Conservation (phyloP, 2,113 vertebrate genomes). For the Sminthopsis crassicaudata region DNA sequence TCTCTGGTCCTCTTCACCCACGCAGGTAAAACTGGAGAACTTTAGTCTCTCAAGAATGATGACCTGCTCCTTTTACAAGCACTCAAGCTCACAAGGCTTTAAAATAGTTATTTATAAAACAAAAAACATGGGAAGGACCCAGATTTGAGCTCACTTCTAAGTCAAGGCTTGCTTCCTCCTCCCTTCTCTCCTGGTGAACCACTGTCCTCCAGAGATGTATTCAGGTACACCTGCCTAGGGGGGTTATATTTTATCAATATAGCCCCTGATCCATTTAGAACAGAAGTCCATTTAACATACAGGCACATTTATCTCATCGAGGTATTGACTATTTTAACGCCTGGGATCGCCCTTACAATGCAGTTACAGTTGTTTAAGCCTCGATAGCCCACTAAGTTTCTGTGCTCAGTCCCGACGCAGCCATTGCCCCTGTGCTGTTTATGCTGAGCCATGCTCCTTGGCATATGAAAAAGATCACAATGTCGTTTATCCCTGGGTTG, state of each 20-base stretch:
- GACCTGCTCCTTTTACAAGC: not conserved
- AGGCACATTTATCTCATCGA: not conserved
- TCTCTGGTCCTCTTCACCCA: not conserved
- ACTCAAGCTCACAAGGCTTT: not conserved
- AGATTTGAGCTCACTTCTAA: not conserved
- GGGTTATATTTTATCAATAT: not conserved
- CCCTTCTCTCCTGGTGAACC: not conserved
- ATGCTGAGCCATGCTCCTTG: not conserved
- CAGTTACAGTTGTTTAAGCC: not conserved
- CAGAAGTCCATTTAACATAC: not conserved
- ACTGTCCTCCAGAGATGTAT: not conserved
- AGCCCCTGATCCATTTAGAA: not conserved
- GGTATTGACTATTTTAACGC: not conserved
- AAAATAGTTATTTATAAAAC: not conserved
- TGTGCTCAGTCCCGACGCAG: not conserved
- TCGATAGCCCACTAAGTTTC: not conserved
- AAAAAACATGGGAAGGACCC: not conserved
- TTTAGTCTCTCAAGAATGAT: not conserved
- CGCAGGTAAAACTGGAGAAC: not conserved
- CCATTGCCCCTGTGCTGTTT: not conserved
- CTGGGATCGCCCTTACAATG: not conserved
- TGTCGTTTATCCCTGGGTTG: not conserved
- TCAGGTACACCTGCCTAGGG: not conserved
- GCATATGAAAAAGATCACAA: not conserved
- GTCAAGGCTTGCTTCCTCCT: not conserved